phyloP scores from a whole-genome alignment of 2,797 vertebrate species.

The Thunnus albacares region DNA sequence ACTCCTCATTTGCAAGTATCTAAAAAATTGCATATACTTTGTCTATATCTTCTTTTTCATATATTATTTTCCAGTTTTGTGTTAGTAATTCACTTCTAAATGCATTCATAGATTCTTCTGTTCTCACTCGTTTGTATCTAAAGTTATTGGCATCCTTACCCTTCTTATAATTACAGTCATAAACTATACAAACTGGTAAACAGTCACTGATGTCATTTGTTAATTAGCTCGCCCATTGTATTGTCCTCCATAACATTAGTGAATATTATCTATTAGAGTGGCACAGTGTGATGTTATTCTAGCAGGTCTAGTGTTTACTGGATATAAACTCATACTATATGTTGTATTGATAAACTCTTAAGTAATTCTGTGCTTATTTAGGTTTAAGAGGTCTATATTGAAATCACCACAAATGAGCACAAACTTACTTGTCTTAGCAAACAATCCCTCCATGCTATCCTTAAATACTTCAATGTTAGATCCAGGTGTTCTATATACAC shows the following conservation, averaged over 20 bases:
- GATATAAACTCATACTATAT: too few relatives aligned
- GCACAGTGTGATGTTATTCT: too few relatives aligned
- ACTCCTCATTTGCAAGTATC: too few relatives aligned
- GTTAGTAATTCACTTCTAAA: background rate
- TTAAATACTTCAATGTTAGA: background rate
- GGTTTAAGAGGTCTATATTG: background rate
- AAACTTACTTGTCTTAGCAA: background rate
- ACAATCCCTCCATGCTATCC: background rate
- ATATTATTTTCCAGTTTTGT: background rate
- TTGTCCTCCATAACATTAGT: too few relatives aligned
- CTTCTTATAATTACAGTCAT: too few relatives aligned
- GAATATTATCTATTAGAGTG: too few relatives aligned
- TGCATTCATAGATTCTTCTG: background rate
- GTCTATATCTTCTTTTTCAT: background rate
- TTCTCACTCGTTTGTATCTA: background rate
- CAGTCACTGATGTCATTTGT: background rate
- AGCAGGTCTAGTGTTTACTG: too few relatives aligned
- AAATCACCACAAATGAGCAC: background rate
- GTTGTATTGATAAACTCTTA: too few relatives aligned
- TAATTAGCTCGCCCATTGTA: background rate
- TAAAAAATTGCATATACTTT: too few relatives aligned
- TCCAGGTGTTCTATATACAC: background rate
- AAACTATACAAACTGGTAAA: background rate
- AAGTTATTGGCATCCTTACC: background rate
- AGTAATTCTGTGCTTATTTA: too few relatives aligned